Evolutionary conservation across 1,140 invertebrate species (phyloP).

Genomic region (Anastatus disparis): DNA sequence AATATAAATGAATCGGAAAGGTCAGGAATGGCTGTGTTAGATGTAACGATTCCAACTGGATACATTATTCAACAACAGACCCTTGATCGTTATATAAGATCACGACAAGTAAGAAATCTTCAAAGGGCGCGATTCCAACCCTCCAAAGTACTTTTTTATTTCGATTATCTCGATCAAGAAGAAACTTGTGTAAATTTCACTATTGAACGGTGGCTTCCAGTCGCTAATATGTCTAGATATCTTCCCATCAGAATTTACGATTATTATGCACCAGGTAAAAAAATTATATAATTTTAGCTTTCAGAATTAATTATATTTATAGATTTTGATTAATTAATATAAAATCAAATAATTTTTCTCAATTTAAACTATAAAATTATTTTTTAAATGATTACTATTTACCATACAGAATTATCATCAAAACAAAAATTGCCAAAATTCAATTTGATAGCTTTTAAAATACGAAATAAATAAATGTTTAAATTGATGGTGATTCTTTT

Average conservation of each 20-base stretch:
- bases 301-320: background rate
- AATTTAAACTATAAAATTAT: background rate
- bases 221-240: constrained; percentile 95
- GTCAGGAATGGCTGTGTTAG: constrained; percentile 93
- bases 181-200: constrained; percentile 92
- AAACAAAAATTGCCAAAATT: too few relatives aligned
- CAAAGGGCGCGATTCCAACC: constrained; percentile 85
- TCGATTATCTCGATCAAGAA: constrained; percentile 86
- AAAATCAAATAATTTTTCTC: background rate
- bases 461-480: too few relatives aligned
- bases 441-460: too few relatives aligned
- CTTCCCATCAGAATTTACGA: constrained; percentile 92
- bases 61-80: constrained; percentile 93
- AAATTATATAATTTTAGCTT: constrained; percentile 14
- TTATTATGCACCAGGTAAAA: constrained; percentile 93
- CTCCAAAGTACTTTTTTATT: constrained; percentile 91
- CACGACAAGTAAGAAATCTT: constrained; percentile 79
- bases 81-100: constrained; percentile 84
- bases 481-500: too few relatives aligned
- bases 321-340: background rate
- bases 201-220: constrained; percentile 93
- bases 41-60: constrained; percentile 91
- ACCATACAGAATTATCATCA: too few relatives aligned
- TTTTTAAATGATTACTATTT: background rate
- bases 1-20: constrained; percentile 79